Evolutionary conservation across 2,797 vertebrate species (phyloP).

Genomic region (Arremon brunneinucha): DNA sequence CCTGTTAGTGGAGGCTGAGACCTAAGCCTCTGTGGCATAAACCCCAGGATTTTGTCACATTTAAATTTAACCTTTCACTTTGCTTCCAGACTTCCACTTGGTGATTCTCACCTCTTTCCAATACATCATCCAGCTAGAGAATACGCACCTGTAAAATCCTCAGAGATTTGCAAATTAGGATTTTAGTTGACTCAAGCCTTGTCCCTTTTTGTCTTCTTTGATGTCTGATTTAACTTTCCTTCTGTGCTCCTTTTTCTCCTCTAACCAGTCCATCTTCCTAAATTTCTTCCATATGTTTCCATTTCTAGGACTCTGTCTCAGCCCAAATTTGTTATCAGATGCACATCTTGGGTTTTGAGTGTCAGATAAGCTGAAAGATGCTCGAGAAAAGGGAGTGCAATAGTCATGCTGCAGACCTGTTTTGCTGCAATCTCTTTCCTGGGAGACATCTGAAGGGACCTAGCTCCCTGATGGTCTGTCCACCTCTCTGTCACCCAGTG

Average conservation of each 20-base stretch:
- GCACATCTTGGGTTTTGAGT: background rate
- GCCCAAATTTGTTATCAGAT: background rate
- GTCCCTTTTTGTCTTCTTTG: background rate
- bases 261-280: background rate
- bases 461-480: background rate
- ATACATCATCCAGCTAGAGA: background rate
- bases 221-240: background rate
- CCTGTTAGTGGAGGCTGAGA: background rate
- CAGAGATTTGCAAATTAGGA: background rate
- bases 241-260: background rate
- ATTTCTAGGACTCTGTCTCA: background rate
- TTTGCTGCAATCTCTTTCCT: constrained; percentile 3
- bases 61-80: background rate
- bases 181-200: background rate
- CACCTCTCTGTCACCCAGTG: background rate
- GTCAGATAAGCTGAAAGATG: background rate
- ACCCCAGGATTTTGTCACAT: background rate
- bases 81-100: background rate
- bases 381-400: background rate
- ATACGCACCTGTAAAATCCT: background rate
- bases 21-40: background rate
- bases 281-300: background rate
- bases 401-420: background rate
- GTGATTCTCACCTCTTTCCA: background rate
- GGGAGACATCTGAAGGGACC: background rate